A percentile compares a stretch with the other conserved stretches of the same genome.
Conservation (phyloP, 2,888 invertebrate genomes). For the Archaeoteleia sp. region DNA sequence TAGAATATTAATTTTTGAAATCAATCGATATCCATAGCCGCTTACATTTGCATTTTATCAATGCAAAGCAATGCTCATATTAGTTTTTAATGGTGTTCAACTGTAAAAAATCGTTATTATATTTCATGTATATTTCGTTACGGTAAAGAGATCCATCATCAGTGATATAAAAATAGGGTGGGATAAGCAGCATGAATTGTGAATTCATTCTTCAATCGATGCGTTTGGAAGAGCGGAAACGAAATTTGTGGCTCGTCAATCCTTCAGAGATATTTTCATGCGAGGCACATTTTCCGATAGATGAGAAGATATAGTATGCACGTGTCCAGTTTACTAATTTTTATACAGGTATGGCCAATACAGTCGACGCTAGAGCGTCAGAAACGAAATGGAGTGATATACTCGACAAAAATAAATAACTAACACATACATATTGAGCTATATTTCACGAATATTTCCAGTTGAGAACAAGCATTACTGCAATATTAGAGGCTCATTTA, state of each 20-base stretch:
- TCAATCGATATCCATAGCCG: too few species aligned
- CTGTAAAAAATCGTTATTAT: too few species aligned
- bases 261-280: slow-evolving; percentile 30
- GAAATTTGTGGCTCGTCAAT: slow-evolving; percentile 37
- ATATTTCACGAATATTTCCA: too few species aligned
- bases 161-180: slow-evolving; percentile 10
- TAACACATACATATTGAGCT: too few species aligned
- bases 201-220: slow-evolving; percentile 33
- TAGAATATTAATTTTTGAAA: too few species aligned
- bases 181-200: slow-evolving; percentile 39
- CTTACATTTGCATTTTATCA: too few species aligned
- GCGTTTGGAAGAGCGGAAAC: slow-evolving; percentile 36
- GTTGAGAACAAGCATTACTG: too few species aligned
- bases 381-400: slow-evolving; percentile 17
- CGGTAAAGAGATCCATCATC: slow-evolving; percentile 30
- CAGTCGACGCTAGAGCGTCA: slow-evolving; percentile 27
- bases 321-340: slow-evolving; percentile 45
- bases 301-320: slow-evolving; percentile 35
- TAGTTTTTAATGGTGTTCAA: too few species aligned
- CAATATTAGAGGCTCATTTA: too few species aligned
- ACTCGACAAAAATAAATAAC: slow-evolving; percentile 20
- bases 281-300: slow-evolving; percentile 37
- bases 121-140: too few species aligned
- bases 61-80: too few species aligned
- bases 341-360: slow-evolving; percentile 33